phyloP scores from a whole-genome alignment of 2,888 invertebrate genomes.

The Nycteola revayana region DNA sequence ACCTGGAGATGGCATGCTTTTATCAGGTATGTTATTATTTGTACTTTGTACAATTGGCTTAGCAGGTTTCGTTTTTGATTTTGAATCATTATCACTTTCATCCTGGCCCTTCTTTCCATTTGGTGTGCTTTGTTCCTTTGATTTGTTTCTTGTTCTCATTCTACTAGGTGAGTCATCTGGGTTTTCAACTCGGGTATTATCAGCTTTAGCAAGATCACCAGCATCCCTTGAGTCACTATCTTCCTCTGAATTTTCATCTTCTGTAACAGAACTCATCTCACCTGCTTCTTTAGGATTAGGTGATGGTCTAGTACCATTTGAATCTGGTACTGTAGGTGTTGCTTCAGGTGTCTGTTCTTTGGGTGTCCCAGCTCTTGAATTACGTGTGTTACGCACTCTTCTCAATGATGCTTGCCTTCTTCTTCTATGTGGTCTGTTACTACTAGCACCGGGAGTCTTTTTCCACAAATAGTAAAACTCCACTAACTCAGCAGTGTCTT shows the following conservation, averaged over 20 bases:
- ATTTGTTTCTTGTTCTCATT: slow-evolving; percentile 93
- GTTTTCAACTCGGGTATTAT: slow-evolving; percentile 87
- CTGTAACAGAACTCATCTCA: slow-evolving; percentile 90
- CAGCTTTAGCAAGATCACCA: slow-evolving; percentile 90
- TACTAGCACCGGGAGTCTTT: slow-evolving; percentile 98
- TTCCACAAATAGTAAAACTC: slow-evolving; percentile 99
- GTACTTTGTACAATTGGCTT: slow-evolving; percentile 65
- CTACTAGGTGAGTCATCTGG: slow-evolving; percentile 93
- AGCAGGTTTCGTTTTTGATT: slow-evolving; percentile 56
- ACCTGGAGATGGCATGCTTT: slow-evolving; percentile 64
- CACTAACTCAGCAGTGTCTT: slow-evolving; percentile 98
- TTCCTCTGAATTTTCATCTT: slow-evolving; percentile 96
- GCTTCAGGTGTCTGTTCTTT: slow-evolving; percentile 87
- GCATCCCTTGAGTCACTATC: slow-evolving; percentile 96
- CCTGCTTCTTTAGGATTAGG: slow-evolving; percentile 86
- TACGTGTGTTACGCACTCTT: slow-evolving; percentile 93
- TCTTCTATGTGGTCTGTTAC: slow-evolving; percentile 96
- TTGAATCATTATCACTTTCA: slow-evolving; percentile 75
- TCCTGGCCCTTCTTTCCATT: slow-evolving; percentile 73
- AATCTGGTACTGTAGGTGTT: slow-evolving; percentile 74
- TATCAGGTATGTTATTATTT: slow-evolving; percentile 67
- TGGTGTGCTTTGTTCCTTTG: slow-evolving; percentile 86
- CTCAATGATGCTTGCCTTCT: slow-evolving; percentile 93
- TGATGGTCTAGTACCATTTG: slow-evolving; percentile 82
- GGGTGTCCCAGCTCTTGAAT: slow-evolving; percentile 90